Conservation (phyloP, 53 echinoderm and acorn worm genomes). For the Patiria pectinifera region DNA sequence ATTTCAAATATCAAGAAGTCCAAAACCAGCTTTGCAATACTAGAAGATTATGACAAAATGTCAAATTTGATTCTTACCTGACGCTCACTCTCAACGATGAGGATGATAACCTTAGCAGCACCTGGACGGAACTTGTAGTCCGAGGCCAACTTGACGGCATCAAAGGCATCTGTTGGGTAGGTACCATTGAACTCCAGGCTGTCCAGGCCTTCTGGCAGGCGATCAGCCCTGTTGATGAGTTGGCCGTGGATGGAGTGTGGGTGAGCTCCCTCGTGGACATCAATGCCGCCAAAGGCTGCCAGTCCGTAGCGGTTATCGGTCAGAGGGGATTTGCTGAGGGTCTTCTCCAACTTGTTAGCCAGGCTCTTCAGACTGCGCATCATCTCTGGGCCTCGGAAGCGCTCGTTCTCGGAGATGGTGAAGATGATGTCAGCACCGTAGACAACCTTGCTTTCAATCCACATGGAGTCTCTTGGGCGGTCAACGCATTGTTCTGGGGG, state of each 20-base stretch:
- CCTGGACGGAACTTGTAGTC: slow-evolving; percentile 72
- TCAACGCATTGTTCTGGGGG: slow-evolving; percentile 40
- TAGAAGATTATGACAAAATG: background rate
- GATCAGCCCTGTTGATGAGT: slow-evolving; percentile 14
- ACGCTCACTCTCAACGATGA: slow-evolving; percentile 78
- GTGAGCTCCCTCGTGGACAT: slow-evolving; percentile 69
- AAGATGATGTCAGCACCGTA: slow-evolving; percentile 84
- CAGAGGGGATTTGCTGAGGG: slow-evolving; percentile 48
- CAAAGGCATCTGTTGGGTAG: slow-evolving; percentile 74
- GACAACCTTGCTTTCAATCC: slow-evolving; percentile 47
- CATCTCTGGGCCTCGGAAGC: slow-evolving; percentile 51
- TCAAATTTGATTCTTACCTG: slow-evolving; percentile 75
- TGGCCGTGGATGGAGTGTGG: slow-evolving; percentile 74
- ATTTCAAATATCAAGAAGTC: too few species aligned
- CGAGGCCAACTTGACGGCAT: slow-evolving; percentile 77
- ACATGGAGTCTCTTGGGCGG: slow-evolving; percentile 8
- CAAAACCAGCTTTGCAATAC: background rate
- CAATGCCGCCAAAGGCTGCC: slow-evolving; percentile 78
- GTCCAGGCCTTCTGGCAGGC: slow-evolving; percentile 56
- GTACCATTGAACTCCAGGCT: slow-evolving; percentile 80
- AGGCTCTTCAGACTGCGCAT: slow-evolving; percentile 56
- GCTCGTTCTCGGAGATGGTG: slow-evolving; percentile 77
- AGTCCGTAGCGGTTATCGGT: slow-evolving; percentile 75
- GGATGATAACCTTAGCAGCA: slow-evolving; percentile 79
- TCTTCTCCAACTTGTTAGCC: slow-evolving; percentile 66